Percentiles rank a stretch among this genome's conserved stretches.
Evolutionary conservation across 2,888 invertebrate species (phyloP).

Genomic region (Seira musarum): DNA sequence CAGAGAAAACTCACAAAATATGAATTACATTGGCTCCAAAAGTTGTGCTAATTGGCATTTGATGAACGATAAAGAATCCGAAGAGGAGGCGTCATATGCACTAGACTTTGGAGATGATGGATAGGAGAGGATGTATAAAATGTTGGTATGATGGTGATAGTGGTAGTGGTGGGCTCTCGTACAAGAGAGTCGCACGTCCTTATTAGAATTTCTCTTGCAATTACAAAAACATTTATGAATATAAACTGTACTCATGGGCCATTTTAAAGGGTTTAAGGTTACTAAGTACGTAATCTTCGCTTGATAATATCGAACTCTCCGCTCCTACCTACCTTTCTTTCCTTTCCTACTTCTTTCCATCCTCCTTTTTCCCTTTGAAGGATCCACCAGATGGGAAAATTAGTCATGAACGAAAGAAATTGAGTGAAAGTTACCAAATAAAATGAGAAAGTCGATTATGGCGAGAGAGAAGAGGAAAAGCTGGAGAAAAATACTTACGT

Average conservation of each 20-base stretch:
- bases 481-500: too few relatives aligned
- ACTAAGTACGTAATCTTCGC: not conserved
- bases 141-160: not conserved
- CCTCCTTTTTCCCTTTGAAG: too few relatives aligned
- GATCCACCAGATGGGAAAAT: constrained; percentile 6
- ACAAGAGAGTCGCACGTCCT: not conserved
- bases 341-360: too few relatives aligned
- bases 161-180: too few relatives aligned
- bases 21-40: constrained; percentile 60
- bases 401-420: constrained; percentile 7
- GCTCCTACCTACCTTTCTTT: not conserved
- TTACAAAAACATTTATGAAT: constrained; percentile 13
- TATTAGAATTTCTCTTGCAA: not conserved
- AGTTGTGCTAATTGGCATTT: constrained; percentile 69
- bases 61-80: constrained; percentile 69
- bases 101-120: constrained; percentile 51
- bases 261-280: constrained; percentile 10
- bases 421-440: not conserved
- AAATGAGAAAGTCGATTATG: constrained; percentile 1
- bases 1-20: constrained; percentile 32
- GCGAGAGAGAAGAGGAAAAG: constrained; percentile 6
- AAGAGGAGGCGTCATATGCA: constrained; percentile 55
- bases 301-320: constrained; percentile 1
- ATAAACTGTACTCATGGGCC: not conserved
- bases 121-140: constrained; percentile 22